phyloP scores from a whole-genome alignment of 2,113 vertebrate genomes.

The Psittacus erithacus region DNA sequence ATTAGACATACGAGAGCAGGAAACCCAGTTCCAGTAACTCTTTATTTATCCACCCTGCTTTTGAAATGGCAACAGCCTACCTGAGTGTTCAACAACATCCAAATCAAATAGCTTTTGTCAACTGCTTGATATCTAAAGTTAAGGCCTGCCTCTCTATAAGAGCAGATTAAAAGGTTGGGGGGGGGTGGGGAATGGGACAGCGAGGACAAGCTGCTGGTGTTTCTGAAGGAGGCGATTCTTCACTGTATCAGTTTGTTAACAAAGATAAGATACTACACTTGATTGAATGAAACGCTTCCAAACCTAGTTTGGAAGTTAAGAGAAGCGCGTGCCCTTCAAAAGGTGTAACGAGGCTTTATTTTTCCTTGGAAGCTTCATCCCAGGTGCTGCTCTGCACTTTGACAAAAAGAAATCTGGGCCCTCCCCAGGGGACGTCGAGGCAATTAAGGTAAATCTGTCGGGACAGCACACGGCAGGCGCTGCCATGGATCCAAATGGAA shows the following conservation, averaged over 20 bases:
- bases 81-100: conserved; percentile 52
- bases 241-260: conserved; percentile 92
- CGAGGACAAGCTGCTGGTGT: conserved; percentile 67
- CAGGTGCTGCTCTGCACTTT: conserved; percentile 85
- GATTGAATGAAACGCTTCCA: conserved; percentile 78
- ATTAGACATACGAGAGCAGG: accelerated
- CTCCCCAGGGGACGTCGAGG: conserved; percentile 91
- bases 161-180: background rate
- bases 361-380: conserved; percentile 85
- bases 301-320: conserved; percentile 77
- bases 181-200: background rate
- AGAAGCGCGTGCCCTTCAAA: conserved; percentile 67
- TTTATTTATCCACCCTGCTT: background rate
- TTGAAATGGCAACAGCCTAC: background rate
- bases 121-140: background rate
- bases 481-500: accelerated
- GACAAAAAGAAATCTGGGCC: conserved; percentile 93
- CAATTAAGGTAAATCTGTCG: conserved; percentile 88
- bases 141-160: background rate
- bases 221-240: conserved; percentile 84
- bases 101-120: background rate
- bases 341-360: background rate
- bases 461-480: accelerated
- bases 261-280: conserved; percentile 96
- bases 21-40: background rate